A percentile compares a stretch with the other conserved stretches of the same genome.
These are phyloP conservation scores for Trachymyrmex septentrionalis DNA, from an alignment of 1,140 invertebrate genomes.

Conservation along the genomic window DNA sequence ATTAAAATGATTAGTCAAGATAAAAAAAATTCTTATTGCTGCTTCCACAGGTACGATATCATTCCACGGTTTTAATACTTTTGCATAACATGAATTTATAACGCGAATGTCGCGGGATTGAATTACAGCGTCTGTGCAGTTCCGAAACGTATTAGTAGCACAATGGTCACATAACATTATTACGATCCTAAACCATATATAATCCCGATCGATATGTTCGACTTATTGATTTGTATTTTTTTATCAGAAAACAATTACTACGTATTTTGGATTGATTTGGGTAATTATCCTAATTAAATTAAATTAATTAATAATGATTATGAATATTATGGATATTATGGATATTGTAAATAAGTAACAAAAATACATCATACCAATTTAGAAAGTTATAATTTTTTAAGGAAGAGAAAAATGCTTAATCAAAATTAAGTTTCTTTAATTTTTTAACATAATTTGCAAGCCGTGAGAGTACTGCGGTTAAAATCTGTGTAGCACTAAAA, in stretches of 20 bases:
- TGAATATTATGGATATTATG: no score
- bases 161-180: constrained; percentile 33
- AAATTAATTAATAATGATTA: no score
- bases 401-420: no score
- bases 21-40: constrained; percentile 49
- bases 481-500: neutral
- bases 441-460: neutral
- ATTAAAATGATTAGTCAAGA: constrained; percentile 54
- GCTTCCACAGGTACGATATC: constrained; percentile 27
- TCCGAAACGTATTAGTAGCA: constrained; percentile 22
- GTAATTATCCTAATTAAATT: neutral
- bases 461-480: neutral
- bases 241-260: neutral
- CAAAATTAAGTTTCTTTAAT: neutral
- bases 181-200: constrained; percentile 16
- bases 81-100: constrained; percentile 62
- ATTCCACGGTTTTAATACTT: constrained; percentile 54
- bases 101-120: constrained; percentile 59
- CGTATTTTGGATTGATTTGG: neutral
- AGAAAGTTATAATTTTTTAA: neutral
- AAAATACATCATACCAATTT: no score
- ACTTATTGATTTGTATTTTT: constrained; percentile 48
- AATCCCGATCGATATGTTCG: neutral
- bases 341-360: no score
- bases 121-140: constrained; percentile 55